A percentile compares a stretch with the other conserved stretches of the same genome.
phyloP scores from a whole-genome alignment of 2,888 invertebrate species.

The Hydropsyche betteni region DNA sequence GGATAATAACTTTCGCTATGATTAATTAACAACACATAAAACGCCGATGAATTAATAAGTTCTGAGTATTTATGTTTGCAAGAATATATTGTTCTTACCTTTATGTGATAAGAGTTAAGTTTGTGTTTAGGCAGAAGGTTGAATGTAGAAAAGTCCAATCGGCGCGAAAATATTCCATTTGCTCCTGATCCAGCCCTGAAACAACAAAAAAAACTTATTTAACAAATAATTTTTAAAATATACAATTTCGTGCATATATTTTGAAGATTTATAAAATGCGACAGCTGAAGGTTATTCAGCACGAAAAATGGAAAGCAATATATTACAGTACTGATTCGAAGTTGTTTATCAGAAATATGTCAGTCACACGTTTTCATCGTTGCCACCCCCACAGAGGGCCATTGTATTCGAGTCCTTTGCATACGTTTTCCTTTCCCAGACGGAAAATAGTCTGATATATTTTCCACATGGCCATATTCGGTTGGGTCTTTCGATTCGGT shows the following conservation, averaged over 20 bases:
- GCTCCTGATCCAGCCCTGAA: conserved; percentile 86
- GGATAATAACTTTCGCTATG: background rate
- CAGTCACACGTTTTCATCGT: conserved; percentile 31
- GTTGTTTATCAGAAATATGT: conserved; percentile 32
- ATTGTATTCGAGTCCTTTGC: conserved; percentile 15
- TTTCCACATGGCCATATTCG: conserved; percentile 8
- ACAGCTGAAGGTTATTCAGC: background rate
- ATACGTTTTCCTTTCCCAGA: conserved; percentile 13
- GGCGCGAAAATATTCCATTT: conserved; percentile 91
- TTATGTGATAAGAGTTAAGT: conserved; percentile 98
- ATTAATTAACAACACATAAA: background rate
- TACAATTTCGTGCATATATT: background rate
- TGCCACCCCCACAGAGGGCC: background rate
- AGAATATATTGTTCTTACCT: conserved; percentile 71
- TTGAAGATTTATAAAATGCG: background rate
- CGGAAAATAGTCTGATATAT: conserved; percentile 20
- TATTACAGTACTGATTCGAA: conserved; percentile 16
- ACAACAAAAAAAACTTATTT: conserved; percentile 4
- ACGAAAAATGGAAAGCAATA: conserved; percentile 1
- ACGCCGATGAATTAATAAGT: background rate
- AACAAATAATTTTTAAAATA: background rate
- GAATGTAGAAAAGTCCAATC: conserved; percentile 94
- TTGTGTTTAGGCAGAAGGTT: conserved; percentile 93
- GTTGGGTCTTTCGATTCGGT: background rate
- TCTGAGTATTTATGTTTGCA: background rate